Base-by-base conservation (phyloP, 1,140 invertebrate species). In the Chymomyza costata region DNA sequence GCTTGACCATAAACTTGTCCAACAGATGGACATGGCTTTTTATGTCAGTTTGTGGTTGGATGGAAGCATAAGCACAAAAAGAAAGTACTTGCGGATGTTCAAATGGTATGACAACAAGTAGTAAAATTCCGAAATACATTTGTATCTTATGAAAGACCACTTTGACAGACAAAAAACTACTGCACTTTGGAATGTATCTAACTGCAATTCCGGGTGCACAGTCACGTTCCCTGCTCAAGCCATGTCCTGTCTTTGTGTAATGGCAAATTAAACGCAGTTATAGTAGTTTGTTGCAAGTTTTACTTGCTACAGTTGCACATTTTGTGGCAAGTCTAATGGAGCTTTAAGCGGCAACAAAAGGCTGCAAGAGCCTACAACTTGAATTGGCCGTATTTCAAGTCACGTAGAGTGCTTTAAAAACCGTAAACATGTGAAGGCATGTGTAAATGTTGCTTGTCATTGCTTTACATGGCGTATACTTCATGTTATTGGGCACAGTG, bases 101-200 rank as follows among this genome's bases (percentile, higher is more conserved):
- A 53, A 37, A 40, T n/a, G 45, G 28, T 62, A 51, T 18, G 52
- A 37, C 41, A 38, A 31, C 16, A 3, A 31, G 15, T 34, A 39
- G 32, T 15, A 18, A 19, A 15, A 39, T 57, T 30, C 7, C 47
- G 47, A 13, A 65, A 43, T 53, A 59, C 49, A 51, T 62, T 64
- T n/a, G n/a, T n/a, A n/a, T 67, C 62, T 64, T 66, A 64, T 78
- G 73, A 80, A 80, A 76, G 67, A 80, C 48, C 71, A 78, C 71
- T 78, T 71, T 67, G 66, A 31, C 66, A 51, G 54, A 70, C 71
- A 76, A 53, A 60, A 58, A 60, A 67, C 52, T n/a, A n/a, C n/a
- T 64, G 44, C 50, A 80, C 67, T 80, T 67, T 46, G 25, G 44
- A 40, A 52, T 51, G 51, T n/a, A n/a, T n/a, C n/a, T n/a, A n/a